Conservation (phyloP, 64 coral and sea anemone genomes). For the Montipora foliosa region DNA sequence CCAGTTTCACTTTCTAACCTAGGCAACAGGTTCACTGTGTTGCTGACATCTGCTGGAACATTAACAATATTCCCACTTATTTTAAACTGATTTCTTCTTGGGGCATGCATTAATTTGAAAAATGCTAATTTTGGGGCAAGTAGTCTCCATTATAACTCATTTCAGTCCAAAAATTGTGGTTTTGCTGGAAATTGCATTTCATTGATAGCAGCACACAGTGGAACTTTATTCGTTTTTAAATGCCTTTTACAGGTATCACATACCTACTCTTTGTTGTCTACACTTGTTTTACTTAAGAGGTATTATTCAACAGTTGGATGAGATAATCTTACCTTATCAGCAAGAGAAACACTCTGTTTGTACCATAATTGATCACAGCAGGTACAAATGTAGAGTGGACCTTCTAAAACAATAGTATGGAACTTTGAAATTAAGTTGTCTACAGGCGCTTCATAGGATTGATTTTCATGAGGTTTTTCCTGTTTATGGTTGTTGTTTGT, state of each 20-base stretch:
- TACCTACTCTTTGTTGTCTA: slow-evolving; percentile 10
- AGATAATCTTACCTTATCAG: background rate
- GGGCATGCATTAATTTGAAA: too few species aligned
- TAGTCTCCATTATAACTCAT: background rate
- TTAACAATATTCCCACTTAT: too few species aligned
- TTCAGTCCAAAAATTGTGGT: slow-evolving; percentile 46
- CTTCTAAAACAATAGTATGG: slow-evolving; percentile 9
- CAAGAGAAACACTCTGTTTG: slow-evolving; percentile 22
- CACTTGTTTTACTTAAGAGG: background rate
- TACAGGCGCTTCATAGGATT: background rate
- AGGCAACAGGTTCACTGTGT: too few species aligned
- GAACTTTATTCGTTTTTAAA: slow-evolving; percentile 11
- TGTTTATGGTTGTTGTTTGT: background rate
- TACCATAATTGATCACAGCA: slow-evolving; percentile 33
- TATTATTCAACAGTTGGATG: slow-evolving; percentile 4
- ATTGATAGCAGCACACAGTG: slow-evolving; percentile 42
- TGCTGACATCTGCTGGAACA: too few species aligned
- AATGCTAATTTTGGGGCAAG: too few species aligned
- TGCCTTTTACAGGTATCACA: background rate
- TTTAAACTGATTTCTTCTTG: too few species aligned
- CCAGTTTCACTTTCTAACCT: too few species aligned
- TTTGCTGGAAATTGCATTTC: slow-evolving; percentile 41
- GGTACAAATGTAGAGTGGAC: slow-evolving; percentile 13
- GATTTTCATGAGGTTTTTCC: background rate
- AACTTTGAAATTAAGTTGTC: background rate